Conservation (phyloP, 2,113 vertebrate genomes). For the Microcebus ravelobensis region DNA sequence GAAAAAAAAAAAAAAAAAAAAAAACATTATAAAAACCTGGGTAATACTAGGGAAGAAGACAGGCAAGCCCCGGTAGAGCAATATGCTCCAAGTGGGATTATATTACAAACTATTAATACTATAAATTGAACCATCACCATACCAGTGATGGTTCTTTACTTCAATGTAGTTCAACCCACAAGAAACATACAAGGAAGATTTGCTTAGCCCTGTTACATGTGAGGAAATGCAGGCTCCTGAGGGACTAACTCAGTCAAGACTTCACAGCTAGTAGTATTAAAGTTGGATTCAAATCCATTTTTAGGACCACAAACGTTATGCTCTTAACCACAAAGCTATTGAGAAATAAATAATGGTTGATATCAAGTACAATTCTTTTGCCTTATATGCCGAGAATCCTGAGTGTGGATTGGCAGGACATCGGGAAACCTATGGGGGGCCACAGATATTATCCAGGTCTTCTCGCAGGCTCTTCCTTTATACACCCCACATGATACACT, state of each 20-base stretch:
- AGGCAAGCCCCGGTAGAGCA: not conserved
- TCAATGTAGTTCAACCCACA: not conserved
- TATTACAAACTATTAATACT: not conserved
- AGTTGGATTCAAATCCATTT: slow-evolving; percentile 18
- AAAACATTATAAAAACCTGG: not conserved
- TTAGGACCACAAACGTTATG: slow-evolving; percentile 5
- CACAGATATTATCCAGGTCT: not conserved
- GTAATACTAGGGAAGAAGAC: not conserved
- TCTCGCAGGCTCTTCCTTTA: not conserved
- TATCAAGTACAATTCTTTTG: not conserved
- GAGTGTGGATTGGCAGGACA: not conserved
- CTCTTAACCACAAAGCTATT: slow-evolving; percentile 45
- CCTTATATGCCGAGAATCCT: slow-evolving; percentile 28
- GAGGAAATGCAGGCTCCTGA: not conserved
- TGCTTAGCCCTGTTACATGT: not conserved
- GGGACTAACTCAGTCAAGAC: slow-evolving; percentile 10
- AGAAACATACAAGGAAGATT: not conserved
- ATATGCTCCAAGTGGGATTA: not conserved
- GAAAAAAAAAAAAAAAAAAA: too few relatives aligned
- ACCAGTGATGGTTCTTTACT: not conserved
- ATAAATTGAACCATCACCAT: not conserved
- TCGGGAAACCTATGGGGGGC: too few relatives aligned
- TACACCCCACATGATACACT: fast-evolving
- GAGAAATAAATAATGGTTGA: slow-evolving; percentile 55
- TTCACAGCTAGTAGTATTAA: slow-evolving; percentile 39